Conservation (phyloP, 1,140 invertebrate genomes). For the Heliconius hermathena region DNA sequence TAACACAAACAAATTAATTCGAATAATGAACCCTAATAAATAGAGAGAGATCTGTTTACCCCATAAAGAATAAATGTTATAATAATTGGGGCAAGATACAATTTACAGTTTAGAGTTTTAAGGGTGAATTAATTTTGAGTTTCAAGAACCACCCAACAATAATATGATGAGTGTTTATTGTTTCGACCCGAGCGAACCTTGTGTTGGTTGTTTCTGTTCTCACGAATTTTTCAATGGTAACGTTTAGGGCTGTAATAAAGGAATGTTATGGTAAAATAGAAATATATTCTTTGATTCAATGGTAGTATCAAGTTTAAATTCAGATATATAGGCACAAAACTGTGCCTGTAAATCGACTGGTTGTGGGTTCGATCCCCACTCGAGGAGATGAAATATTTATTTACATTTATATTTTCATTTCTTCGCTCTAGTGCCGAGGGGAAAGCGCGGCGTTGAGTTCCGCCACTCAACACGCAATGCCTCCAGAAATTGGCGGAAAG, state of each 20-base stretch:
- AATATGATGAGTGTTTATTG: slow-evolving; percentile 43
- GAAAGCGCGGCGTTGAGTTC: too few species aligned
- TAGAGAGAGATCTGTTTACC: slow-evolving; percentile 76
- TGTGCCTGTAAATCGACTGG: too few species aligned
- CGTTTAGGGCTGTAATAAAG: not conserved
- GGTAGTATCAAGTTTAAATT: not conserved
- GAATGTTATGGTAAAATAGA: not conserved
- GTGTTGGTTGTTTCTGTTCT: slow-evolving; percentile 21
- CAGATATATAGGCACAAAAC: too few species aligned
- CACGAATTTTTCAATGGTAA: slow-evolving; percentile 8
- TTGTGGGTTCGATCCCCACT: too few species aligned
- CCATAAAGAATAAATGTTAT: slow-evolving; percentile 79
- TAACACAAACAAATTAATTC: slow-evolving; percentile 81
- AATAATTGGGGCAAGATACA: slow-evolving; percentile 77
- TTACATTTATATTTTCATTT: too few species aligned
- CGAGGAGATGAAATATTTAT: too few species aligned
- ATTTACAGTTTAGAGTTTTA: slow-evolving; percentile 74
- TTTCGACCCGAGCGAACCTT: slow-evolving; percentile 12
- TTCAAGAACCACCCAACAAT: slow-evolving; percentile 59
- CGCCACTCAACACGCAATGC: too few species aligned
- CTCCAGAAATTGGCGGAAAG: too few species aligned
- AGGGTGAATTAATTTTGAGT: slow-evolving; percentile 75
- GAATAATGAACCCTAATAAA: slow-evolving; percentile 80
- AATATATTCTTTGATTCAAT: not conserved
- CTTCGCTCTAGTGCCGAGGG: too few species aligned